Conservation (phyloP, 2,113 vertebrate genomes). For the Enhydra lutris region DNA sequence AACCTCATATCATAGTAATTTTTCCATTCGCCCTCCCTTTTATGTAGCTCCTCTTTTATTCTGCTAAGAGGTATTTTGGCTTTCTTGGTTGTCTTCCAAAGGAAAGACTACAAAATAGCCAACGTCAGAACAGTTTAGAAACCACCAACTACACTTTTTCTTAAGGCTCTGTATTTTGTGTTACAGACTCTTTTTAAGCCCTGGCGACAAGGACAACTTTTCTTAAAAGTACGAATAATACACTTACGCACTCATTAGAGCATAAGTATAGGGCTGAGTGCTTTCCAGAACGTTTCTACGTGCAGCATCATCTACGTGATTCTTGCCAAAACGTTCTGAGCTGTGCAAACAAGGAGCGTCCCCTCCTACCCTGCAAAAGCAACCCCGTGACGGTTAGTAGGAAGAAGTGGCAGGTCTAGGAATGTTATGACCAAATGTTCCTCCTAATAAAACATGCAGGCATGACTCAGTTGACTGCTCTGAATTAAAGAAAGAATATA, state of each 20-base stretch:
- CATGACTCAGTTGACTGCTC: no score
- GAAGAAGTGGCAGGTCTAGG: not conserved
- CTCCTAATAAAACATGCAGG: not conserved
- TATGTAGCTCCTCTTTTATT: not conserved
- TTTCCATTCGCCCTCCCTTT: not conserved
- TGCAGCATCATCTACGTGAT: not conserved
- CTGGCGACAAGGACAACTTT: not conserved
- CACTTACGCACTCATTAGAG: not conserved
- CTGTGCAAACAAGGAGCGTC: not conserved
- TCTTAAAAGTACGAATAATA: not conserved
- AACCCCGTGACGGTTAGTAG: not conserved
- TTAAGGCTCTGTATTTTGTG: not conserved
- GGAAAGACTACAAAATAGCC: not conserved
- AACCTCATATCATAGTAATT: not conserved
- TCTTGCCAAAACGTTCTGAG: not conserved
- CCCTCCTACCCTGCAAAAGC: not conserved
- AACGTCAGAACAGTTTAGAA: slow-evolving; percentile 3
- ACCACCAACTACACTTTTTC: not conserved
- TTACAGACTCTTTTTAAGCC: not conserved
- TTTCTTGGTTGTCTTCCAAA: not conserved
- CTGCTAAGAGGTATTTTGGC: not conserved
- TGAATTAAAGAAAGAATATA: not conserved
- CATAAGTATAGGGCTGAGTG: not conserved
- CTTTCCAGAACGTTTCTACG: not conserved
- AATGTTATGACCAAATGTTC: not conserved